These are phyloP conservation scores for Rhyacophila brunnea DNA, from an alignment of 1,140 invertebrate species.

Conservation along the genomic window DNA sequence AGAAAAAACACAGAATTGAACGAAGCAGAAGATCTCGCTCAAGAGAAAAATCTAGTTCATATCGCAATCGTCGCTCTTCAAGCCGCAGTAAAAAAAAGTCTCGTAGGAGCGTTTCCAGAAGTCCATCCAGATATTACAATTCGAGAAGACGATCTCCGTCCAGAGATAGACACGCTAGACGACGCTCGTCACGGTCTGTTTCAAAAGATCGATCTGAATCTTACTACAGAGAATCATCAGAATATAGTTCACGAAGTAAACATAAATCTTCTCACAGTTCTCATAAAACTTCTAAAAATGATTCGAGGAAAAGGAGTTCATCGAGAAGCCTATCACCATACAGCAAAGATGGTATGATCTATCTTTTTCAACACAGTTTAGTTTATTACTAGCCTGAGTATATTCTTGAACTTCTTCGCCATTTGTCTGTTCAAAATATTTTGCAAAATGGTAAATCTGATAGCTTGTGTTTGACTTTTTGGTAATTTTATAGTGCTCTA, in stretches of 20 bases:
- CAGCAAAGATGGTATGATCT: conserved; percentile 20
- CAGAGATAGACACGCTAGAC: conserved; percentile 17
- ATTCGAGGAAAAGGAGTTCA: conserved; percentile 16
- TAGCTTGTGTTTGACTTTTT: no score
- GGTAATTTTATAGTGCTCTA: no score
- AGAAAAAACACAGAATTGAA: conserved; percentile 13
- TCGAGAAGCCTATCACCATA: conserved; percentile 20
- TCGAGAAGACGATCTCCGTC: conserved; percentile 20
- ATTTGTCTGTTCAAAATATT: no score
- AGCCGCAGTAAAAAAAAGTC: conserved; percentile 19
- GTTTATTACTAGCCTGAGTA: no score
- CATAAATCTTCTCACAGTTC: conserved; percentile 16
- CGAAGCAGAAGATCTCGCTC: conserved; percentile 10
- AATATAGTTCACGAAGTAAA: conserved; percentile 13
- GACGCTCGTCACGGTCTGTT: conserved; percentile 12
- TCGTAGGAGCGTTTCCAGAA: conserved; percentile 11
- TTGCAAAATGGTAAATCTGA: no score
- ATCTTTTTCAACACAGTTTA: no score
- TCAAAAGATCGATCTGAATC: conserved; percentile 14
- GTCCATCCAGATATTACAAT: conserved; percentile 20
- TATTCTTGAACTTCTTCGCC: no score
- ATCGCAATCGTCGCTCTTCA: conserved; percentile 5
- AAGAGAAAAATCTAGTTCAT: conserved; percentile 8
- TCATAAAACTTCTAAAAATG: conserved; percentile 8
- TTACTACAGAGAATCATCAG: conserved; percentile 17